phyloP scores from a whole-genome alignment of 1,140 invertebrate genomes.

The Eufriesea mexicana region DNA sequence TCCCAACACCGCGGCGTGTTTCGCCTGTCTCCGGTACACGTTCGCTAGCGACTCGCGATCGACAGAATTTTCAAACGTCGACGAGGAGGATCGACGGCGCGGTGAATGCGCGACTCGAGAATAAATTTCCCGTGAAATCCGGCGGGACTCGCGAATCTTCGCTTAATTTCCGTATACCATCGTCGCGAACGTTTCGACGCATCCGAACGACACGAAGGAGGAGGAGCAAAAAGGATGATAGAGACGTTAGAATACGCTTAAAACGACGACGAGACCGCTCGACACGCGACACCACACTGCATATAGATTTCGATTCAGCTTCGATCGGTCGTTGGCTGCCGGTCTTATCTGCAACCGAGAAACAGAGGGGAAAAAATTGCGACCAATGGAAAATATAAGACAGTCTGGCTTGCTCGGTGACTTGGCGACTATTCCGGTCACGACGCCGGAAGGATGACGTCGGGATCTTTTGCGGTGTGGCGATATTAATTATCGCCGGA shows the following conservation, averaged over 20 bases:
- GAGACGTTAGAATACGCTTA: background rate
- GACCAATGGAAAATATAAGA: background rate
- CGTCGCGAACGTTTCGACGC: background rate
- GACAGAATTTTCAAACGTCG: background rate
- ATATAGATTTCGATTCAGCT: constrained; percentile 12
- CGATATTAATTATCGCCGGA: constrained; percentile 50
- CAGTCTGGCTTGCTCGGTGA: no score
- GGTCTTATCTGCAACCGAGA: constrained; percentile 52
- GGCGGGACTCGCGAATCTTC: background rate
- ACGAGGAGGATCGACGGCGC: background rate
- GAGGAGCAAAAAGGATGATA: background rate
- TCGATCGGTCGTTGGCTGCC: constrained; percentile 13
- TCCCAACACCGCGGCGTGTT: background rate
- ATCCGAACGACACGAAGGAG: background rate
- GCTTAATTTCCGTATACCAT: constrained; percentile 11
- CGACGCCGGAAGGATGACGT: constrained; percentile 30
- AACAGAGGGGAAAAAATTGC: background rate
- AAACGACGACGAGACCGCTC: background rate
- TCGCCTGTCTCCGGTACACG: no score
- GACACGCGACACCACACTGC: constrained; percentile 15
- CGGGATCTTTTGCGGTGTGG: constrained; percentile 8
- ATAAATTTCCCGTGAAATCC: background rate
- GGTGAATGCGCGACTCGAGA: background rate
- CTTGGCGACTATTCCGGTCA: constrained; percentile 31
- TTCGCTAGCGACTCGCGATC: background rate